Evolutionary conservation across 2,888 invertebrate species (phyloP), one percentile per base, ranked within the genome.

Genomic region (Platypus cylindrus): DNA sequence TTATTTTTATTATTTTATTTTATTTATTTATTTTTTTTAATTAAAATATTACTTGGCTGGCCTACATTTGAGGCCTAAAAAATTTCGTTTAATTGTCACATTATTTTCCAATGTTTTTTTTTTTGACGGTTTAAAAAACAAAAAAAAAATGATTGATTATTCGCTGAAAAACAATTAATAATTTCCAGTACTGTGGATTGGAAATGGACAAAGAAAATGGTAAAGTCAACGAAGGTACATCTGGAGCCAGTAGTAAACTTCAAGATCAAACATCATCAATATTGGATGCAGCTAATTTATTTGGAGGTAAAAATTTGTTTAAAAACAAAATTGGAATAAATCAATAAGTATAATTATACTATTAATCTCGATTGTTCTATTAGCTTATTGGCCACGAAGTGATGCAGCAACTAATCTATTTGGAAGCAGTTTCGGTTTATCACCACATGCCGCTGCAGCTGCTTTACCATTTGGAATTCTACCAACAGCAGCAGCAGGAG

Each of bases 171-270:
- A 8, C 22, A n/a, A 22, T 22, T 22, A 22, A n/a, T n/a, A n/a
- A n/a, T n/a, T 42, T 42, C n/a, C 41, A 52, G 51, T 45, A 40
- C 44, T 43, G 53, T 50, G 47, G 51, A 51, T 47, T 56, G 59
- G 67, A 66, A 61, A 82, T 82, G 82, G 82, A 83, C 69, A 82
- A 82, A 70, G 78, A 78, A 75, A 81, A 78, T 73, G 78, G 78
- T 63, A 67, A 70, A 63, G 62, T 65, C 64, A 64, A 63, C 63
- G 65, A 63, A 54, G 60, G 67, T 67, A 64, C 69, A 65, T 64
- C 69, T 61, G 59, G 66, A 65, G 55, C 72, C 52, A 60, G 54
- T 65, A 56, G 62, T 43, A 60, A 57, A 47, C 52, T 46, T 36
- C 59, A 48, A 47, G 72, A 78, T 68, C n/a, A n/a, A n/a, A 66